These are phyloP conservation scores for Salvelinus alpinus DNA, from an alignment of 2,113 vertebrate species.

Conservation along the genomic window DNA sequence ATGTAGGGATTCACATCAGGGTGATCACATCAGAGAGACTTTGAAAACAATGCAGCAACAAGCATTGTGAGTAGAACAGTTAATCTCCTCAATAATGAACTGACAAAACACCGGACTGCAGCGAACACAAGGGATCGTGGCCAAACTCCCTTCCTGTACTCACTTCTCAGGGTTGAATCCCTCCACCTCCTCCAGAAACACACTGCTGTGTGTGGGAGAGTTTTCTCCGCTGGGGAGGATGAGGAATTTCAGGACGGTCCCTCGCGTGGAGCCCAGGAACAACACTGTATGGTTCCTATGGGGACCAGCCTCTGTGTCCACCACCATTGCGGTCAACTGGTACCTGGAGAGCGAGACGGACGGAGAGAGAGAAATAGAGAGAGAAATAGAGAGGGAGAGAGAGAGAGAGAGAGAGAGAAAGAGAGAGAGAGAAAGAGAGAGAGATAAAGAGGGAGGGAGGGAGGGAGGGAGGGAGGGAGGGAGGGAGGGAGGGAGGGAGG, in stretches of 20 bases:
- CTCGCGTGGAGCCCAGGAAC: slow-evolving; percentile 90
- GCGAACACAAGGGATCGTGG: too few relatives aligned
- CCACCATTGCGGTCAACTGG: slow-evolving; percentile 87
- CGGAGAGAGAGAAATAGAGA: neutral
- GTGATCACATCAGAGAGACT: neutral
- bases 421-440: too few relatives aligned
- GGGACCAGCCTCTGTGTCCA: slow-evolving; percentile 87
- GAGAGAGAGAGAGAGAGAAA: neutral
- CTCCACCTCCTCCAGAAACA: slow-evolving; percentile 94
- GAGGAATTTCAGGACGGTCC: slow-evolving; percentile 93
- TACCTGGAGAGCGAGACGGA: slow-evolving; percentile 71
- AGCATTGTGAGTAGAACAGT: neutral
- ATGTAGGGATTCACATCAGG: too few relatives aligned
- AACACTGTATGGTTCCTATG: slow-evolving; percentile 89
- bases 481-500: neutral
- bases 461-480: rapidly evolving
- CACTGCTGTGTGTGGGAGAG: slow-evolving; percentile 71
- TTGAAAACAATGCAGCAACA: neutral
- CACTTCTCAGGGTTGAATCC: slow-evolving; percentile 92
- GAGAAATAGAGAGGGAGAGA: neutral
- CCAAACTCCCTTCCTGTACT: slow-evolving; percentile 24
- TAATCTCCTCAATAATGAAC: too few relatives aligned
- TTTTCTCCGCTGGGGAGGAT: slow-evolving; percentile 79
- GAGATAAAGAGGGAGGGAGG: too few relatives aligned
- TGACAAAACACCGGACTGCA: too few relatives aligned